Conservation (phyloP, 2,888 invertebrate genomes). For the Eretmocerus hayati region DNA sequence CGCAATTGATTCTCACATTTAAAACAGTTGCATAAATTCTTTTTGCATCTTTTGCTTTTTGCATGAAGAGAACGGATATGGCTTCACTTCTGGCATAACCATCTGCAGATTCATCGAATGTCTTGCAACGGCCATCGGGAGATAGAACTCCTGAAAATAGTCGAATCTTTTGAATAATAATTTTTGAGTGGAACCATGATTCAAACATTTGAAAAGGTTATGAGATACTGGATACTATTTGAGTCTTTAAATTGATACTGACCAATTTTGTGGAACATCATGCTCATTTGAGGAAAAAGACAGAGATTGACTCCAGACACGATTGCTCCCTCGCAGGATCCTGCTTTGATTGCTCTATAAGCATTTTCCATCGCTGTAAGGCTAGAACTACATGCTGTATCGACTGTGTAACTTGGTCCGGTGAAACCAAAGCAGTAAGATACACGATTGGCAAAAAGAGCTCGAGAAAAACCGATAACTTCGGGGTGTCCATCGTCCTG, state of each 20-base stretch:
- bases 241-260: too few species aligned
- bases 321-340: slow-evolving; percentile 81
- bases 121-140: slow-evolving; percentile 78
- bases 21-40: slow-evolving; percentile 48
- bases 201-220: background rate
- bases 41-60: slow-evolving; percentile 49
- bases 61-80: slow-evolving; percentile 62
- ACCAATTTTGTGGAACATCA: slow-evolving; percentile 70
- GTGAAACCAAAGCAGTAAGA: slow-evolving; percentile 92
- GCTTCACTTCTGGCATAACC: slow-evolving; percentile 84
- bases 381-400: slow-evolving; percentile 94
- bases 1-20: slow-evolving; percentile 52
- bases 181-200: background rate
- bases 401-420: slow-evolving; percentile 83
- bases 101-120: slow-evolving; percentile 77
- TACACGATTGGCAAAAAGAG: slow-evolving; percentile 95
- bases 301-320: slow-evolving; percentile 83
- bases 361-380: slow-evolving; percentile 81
- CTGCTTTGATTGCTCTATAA: slow-evolving; percentile 67
- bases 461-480: slow-evolving; percentile 85
- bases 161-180: background rate
- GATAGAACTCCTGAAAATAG: slow-evolving; percentile 61
- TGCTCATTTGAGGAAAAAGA: slow-evolving; percentile 78
- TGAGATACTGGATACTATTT: too few species aligned
- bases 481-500: slow-evolving; percentile 44